Evolutionary conservation across 2,797 vertebrate species (phyloP), one percentile per base, ranked within the genome.

Genomic region (Sebastolobus alascanus): DNA sequence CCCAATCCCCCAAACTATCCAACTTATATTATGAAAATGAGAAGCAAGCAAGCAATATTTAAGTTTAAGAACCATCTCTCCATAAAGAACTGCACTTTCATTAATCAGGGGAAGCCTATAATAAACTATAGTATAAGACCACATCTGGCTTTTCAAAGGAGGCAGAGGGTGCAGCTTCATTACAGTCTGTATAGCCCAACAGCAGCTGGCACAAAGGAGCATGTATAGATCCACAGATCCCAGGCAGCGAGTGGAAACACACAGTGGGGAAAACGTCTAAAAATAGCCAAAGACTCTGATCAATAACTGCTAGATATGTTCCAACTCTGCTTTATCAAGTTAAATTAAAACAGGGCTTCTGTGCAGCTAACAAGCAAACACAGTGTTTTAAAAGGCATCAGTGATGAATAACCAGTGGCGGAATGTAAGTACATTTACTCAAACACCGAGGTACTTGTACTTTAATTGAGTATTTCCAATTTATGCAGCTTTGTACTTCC

Each of bases 201-300:
- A 75, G 87, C 84, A 90, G 76, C 83, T 86, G 77, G 77, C 80
- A 84, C 86, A 80, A 82, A 89, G 76, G 18, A 89, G 79, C 78
- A 71, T 1, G 59, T 88, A 93, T 79, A 40, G 90, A 94, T 91
- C 85, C 75, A 87, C 77, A 69, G 65, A 82, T 59, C 50, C 66
- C 8, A 4, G 27, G 54, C 74, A 72, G 67, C 64, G 73, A 33
- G 61, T 70, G 73, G 68, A 77, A 85, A 73, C 54, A 80, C 77
- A 50, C 46, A 52, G 69, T 1, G 60, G 83, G 75, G 67, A 20
- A 75, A 56, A 27, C 4, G 54, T 37, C 85, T 90, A 91, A 87
- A 93, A 93, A 91, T 90, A 93, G 73, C 73, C 35, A 25, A 75
- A 75, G 69, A 84, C 77, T 82, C 46, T 35, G 79, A 90, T 93